phyloP scores from a whole-genome alignment of 2,888 invertebrate species.

The Oscheius onirici region DNA sequence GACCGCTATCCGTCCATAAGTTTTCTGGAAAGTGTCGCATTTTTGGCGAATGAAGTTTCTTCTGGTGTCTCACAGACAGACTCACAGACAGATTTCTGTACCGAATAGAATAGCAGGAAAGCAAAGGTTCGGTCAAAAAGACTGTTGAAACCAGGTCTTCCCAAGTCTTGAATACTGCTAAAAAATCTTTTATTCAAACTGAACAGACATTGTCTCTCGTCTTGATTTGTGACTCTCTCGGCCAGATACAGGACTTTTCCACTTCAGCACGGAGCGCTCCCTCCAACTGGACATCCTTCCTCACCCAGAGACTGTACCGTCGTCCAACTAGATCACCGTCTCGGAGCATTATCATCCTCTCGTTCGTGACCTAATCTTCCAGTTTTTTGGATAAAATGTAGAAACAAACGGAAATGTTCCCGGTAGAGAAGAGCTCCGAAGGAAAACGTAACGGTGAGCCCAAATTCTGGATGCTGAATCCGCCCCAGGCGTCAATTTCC shows the following conservation, averaged over 20 bases:
- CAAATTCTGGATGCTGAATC: conserved; percentile 38
- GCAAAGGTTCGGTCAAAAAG: too few relatives aligned
- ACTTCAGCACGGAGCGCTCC: conserved; percentile 37
- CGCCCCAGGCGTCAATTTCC: conserved; percentile 40
- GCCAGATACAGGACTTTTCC: conserved; percentile 51
- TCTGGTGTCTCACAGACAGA: too few relatives aligned
- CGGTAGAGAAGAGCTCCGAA: conserved; percentile 43
- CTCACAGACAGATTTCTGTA: too few relatives aligned
- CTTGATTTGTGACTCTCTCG: conserved; percentile 47
- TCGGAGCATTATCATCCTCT: conserved; percentile 31
- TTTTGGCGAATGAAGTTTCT: too few relatives aligned
- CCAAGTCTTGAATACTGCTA: background rate
- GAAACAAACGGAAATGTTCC: conserved; percentile 41
- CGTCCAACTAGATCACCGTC: conserved; percentile 53
- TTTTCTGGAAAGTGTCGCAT: too few relatives aligned
- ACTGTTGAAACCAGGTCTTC: too few relatives aligned
- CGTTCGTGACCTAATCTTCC: background rate
- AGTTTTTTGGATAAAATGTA: too few relatives aligned
- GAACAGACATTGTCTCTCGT: conserved; percentile 27
- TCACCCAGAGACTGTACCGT: conserved; percentile 54
- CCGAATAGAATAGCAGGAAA: too few relatives aligned
- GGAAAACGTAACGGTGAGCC: conserved; percentile 44
- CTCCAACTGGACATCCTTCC: conserved; percentile 33
- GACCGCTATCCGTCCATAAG: too few relatives aligned
- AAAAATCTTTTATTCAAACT: conserved; percentile 5